Conservation (phyloP, 2,113 vertebrate species). For the Upupa epops region DNA sequence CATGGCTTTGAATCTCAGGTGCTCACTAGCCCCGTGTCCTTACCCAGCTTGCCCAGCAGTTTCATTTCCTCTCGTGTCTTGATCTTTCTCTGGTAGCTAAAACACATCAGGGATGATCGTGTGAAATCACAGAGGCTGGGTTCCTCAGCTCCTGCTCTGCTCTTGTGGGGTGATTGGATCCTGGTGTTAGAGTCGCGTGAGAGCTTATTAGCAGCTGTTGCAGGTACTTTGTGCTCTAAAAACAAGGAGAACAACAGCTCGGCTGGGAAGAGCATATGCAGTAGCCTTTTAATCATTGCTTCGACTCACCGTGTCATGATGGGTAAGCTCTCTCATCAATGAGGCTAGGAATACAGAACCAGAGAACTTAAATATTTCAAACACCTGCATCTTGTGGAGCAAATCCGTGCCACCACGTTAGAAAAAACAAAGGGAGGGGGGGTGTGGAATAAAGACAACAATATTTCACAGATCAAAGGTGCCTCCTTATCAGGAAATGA, state of each 20-base stretch:
- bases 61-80: constrained; percentile 38
- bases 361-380: constrained; percentile 39
- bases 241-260: constrained; percentile 58
- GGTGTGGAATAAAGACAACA: background rate
- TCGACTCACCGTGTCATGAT: constrained; percentile 35
- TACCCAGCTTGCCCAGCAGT: background rate
- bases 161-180: constrained; percentile 61
- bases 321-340: constrained; percentile 42
- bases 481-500: constrained; percentile 52
- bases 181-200: constrained; percentile 24
- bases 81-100: background rate
- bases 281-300: constrained; percentile 56
- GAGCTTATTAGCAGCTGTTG: constrained; percentile 64
- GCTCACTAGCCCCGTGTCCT: background rate
- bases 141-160: constrained; percentile 43
- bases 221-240: constrained; percentile 54
- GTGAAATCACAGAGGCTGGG: constrained; percentile 23
- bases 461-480: constrained; percentile 24
- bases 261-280: constrained; percentile 54
- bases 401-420: constrained; percentile 23
- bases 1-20: constrained; percentile 17
- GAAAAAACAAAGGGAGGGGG: background rate
- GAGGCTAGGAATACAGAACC: constrained; percentile 34
- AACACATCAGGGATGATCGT: constrained; percentile 24
- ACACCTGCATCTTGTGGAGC: constrained; percentile 48